These are phyloP conservation scores for Druceiella hillmani DNA, from an alignment of 2,888 invertebrate species.

Conservation along the genomic window DNA sequence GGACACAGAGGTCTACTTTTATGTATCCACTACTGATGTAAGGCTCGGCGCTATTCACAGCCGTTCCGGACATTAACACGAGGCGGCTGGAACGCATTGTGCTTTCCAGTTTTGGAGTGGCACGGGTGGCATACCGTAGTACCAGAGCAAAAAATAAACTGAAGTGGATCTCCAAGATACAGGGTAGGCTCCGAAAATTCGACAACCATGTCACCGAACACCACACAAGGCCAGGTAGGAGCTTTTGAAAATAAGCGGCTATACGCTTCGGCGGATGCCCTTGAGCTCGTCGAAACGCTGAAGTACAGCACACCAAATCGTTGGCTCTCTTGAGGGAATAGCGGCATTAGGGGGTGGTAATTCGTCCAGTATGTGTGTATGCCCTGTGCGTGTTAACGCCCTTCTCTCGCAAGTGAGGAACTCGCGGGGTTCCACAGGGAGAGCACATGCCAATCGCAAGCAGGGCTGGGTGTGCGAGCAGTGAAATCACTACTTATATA, in stretches of 20 bases:
- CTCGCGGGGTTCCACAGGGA: conserved; percentile 24
- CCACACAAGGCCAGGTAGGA: not conserved
- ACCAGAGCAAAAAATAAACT: conserved; percentile 18
- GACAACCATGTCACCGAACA: too few relatives aligned
- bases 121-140: conserved; percentile 21
- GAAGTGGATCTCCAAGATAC: too few relatives aligned
- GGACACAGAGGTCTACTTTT: conserved; percentile 28
- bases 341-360: conserved; percentile 29
- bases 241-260: conserved; percentile 14
- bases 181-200: too few relatives aligned
- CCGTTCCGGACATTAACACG: conserved; percentile 22
- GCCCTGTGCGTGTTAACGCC: conserved; percentile 28
- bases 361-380: conserved; percentile 28
- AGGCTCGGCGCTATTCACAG: conserved; percentile 25
- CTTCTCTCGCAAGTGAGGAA: conserved; percentile 27
- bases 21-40: conserved; percentile 24
- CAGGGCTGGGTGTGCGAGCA: conserved; percentile 24
- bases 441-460: conserved; percentile 17
- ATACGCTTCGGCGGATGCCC: conserved; percentile 22
- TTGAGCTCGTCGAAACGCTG: conserved; percentile 16
- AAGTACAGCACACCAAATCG: not conserved
- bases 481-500: conserved; percentile 27
- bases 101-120: conserved; percentile 19
- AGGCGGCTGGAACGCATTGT: conserved; percentile 22
- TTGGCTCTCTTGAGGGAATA: conserved; percentile 6